Evolutionary conservation across 2,888 invertebrate species (phyloP).

Genomic region (Eledona agricola): DNA sequence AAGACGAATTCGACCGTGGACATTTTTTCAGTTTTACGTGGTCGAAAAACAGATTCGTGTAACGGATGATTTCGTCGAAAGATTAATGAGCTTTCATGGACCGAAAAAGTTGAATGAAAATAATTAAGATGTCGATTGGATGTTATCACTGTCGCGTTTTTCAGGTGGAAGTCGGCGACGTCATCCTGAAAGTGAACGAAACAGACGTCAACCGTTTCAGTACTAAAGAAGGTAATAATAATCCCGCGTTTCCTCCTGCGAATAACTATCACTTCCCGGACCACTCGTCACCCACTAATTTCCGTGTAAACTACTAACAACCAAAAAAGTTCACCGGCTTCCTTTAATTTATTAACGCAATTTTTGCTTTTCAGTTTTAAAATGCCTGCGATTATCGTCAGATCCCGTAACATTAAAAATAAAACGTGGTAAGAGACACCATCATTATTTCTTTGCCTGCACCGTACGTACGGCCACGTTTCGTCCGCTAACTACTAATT

Average conservation of each 20-base stretch:
- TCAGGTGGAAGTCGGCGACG: conserved; percentile 93
- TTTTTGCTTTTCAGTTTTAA: conserved; percentile 76
- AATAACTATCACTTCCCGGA: too few relatives aligned
- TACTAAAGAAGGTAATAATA: conserved; percentile 85
- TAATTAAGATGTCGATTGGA: neutral
- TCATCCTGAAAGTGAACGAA: conserved; percentile 92
- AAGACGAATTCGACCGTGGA: too few relatives aligned
- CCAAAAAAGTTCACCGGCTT: conserved; percentile 26
- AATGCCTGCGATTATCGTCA: conserved; percentile 90
- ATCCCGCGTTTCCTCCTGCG: conserved; percentile 18
- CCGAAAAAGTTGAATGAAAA: neutral
- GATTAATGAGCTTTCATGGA: too few relatives aligned
- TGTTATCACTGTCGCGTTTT: conserved; percentile 58
- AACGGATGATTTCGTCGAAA: too few relatives aligned
- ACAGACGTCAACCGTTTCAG: conserved; percentile 91
- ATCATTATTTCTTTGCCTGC: conserved; percentile 29
- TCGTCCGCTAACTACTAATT: conserved; percentile 7
- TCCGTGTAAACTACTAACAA: too few relatives aligned
- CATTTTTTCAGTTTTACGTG: too few relatives aligned
- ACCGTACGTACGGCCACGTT: too few relatives aligned
- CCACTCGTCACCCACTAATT: too few relatives aligned
- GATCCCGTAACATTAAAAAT: conserved; percentile 91
- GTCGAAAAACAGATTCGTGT: too few relatives aligned
- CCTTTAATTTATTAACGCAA: conserved; percentile 42
- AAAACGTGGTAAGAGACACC: conserved; percentile 85